These are phyloP conservation scores for Zaprionus davidi DNA, from an alignment of 1,140 invertebrate genomes.

Conservation along the genomic window DNA sequence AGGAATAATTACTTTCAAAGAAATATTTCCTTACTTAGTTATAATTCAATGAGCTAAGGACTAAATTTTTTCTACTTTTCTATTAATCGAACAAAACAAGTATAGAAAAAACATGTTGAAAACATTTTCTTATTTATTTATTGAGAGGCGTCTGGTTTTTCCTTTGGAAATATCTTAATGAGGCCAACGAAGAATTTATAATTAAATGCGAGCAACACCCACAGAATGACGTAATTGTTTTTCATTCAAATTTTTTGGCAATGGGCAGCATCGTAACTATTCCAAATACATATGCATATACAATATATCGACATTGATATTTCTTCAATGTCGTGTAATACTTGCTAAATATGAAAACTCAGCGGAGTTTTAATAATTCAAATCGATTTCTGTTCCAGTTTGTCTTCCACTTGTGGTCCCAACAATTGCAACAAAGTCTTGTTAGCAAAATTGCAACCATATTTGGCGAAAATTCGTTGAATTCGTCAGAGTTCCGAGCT, in stretches of 20 bases:
- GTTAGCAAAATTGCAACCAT: conserved; percentile 74
- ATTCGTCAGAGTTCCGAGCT: neutral
- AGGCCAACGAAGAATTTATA: conserved; percentile 37
- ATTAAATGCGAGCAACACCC: conserved; percentile 60
- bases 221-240: conserved; percentile 66
- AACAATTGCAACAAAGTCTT: conserved; percentile 67
- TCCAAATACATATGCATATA: neutral
- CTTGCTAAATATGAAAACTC: conserved; percentile 66
- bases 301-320: conserved; percentile 16
- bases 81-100: neutral
- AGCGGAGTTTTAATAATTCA: conserved; percentile 72
- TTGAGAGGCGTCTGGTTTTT: conserved; percentile 16
- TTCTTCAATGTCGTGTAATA: conserved; percentile 41
- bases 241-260: conserved; percentile 62
- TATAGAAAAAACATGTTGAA: neutral
- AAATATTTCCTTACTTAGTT: neutral
- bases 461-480: conserved; percentile 67
- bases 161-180: conserved; percentile 45
- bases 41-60: neutral
- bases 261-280: conserved; percentile 30
- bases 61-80: neutral
- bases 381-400: conserved; percentile 38
- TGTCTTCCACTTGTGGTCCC: conserved; percentile 10
- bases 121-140: neutral
- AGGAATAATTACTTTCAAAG: neutral